Evolutionary conservation across 2,113 vertebrate species (phyloP).

Genomic region (Pelecanus crispus): DNA sequence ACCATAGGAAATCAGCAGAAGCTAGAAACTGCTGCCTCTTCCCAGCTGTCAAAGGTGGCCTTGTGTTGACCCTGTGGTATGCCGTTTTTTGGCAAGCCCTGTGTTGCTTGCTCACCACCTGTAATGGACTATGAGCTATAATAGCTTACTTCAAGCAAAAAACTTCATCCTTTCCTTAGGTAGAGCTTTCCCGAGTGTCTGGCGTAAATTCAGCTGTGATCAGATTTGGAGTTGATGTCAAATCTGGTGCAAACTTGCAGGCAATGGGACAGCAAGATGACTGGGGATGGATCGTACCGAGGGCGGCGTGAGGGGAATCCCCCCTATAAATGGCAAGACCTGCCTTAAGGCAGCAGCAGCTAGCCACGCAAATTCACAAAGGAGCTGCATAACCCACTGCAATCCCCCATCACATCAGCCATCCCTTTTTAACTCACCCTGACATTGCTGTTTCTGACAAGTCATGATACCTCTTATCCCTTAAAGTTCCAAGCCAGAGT

Average conservation of each 20-base stretch:
- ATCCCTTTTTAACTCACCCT: neutral
- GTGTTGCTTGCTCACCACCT: neutral
- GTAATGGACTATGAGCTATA: neutral
- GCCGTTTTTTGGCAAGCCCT: neutral
- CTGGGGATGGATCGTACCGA: neutral
- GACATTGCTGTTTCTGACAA: neutral
- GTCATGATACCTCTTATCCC: neutral
- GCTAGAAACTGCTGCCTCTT: neutral
- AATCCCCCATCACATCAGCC: neutral
- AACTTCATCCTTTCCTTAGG: neutral
- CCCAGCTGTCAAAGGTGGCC: neutral
- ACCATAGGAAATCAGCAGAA: neutral
- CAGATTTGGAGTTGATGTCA: neutral
- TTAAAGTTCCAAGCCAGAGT: neutral
- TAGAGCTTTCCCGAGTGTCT: neutral
- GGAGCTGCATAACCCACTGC: neutral
- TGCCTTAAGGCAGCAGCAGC: neutral
- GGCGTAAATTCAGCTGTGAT: neutral
- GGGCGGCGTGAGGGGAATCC: neutral
- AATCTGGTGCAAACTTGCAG: neutral
- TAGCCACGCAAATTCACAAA: neutral
- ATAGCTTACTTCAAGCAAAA: neutral
- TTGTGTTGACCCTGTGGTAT: neutral
- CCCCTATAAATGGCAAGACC: neutral
- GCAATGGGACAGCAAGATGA: neutral